phyloP scores from a whole-genome alignment of 2,888 invertebrate species.

The Pyrrhosoma nymphula region DNA sequence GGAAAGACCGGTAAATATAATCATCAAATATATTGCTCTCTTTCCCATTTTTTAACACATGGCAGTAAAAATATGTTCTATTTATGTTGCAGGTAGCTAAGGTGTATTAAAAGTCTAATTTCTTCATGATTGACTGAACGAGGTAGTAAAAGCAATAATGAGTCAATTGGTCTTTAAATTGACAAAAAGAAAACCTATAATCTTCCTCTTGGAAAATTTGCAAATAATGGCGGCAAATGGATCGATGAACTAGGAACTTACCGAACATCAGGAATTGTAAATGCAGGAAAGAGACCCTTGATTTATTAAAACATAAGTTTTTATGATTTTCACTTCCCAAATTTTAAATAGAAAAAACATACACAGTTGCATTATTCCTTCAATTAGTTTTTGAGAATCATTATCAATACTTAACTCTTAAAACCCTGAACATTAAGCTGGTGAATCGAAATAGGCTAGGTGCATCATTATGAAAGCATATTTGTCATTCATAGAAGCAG shows the following conservation, averaged over 20 bases:
- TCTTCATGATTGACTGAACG: neutral
- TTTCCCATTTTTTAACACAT: neutral
- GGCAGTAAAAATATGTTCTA: neutral
- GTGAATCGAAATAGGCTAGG: constrained; percentile 14
- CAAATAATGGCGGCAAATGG: neutral
- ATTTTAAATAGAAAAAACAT: neutral
- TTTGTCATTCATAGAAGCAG: constrained; percentile 64
- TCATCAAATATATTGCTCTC: neutral
- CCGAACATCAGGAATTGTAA: constrained; percentile 18
- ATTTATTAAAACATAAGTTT: constrained; percentile 1
- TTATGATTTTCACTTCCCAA: neutral
- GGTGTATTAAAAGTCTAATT: neutral
- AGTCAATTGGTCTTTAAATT: neutral
- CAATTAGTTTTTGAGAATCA: neutral
- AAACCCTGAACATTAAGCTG: constrained; percentile 34
- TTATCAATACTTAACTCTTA: neutral
- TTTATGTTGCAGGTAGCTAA: no score
- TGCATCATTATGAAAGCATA: constrained; percentile 57
- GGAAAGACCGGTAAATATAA: neutral
- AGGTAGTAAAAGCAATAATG: neutral
- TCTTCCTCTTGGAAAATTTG: neutral
- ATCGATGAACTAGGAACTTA: neutral
- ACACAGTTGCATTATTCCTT: neutral
- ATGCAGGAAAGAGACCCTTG: neutral
- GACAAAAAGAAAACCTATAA: neutral